Base-by-base conservation (phyloP, 2,113 vertebrate genomes). In the Morone saxatilis region DNA sequence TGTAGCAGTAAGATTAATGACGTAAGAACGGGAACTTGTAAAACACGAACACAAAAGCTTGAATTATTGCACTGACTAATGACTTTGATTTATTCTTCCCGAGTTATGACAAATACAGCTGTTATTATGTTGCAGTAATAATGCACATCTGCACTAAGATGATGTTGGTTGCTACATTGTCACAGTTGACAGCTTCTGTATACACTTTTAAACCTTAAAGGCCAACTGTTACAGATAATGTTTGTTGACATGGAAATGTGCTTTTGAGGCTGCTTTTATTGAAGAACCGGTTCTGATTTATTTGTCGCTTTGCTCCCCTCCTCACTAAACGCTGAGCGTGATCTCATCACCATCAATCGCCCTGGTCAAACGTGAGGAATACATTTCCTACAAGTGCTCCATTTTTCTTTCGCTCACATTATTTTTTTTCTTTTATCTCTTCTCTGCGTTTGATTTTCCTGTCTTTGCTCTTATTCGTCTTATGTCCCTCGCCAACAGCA, bases 271-370 rank as follows among this genome's bases (percentile, higher is more conserved):
- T 48, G 43, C 36, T 19, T 11, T 14, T n/a, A 43, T 38, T 17
- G 43, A 43, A 54, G 25, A 61, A 67, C 69, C 11, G 47, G 62
- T 74, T 84, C 38, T 45, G 13, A n/a, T 19, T 68, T 20, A 41
- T 59, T 68, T 60, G 40, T 57, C 48, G 17, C 50, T 77, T 25
- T 0, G 2, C 8, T 48, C 14, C 11, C 19, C 7, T 20, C n/a
- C 22, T 20, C 16, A 31, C 3, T 16, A 31, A 25, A 25, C 31
- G 31, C 2, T 25, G 54, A 36, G 4, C 2, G 6, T 51, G 7
- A 74, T 62, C 10, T 50, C 71, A 43, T 61, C 56, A 7, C 22
- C 57, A 16, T 59, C 31, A 31, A 31, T 31, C 31, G 31, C 2
- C 31, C 31, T 31, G 2, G 31, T 31, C 31, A 38, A 17, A 51